A percentile compares a stretch with the other conserved stretches of the same genome.
These are phyloP conservation scores for Anhinga anhinga DNA, from an alignment of 2,113 vertebrate genomes.

Conservation along the genomic window DNA sequence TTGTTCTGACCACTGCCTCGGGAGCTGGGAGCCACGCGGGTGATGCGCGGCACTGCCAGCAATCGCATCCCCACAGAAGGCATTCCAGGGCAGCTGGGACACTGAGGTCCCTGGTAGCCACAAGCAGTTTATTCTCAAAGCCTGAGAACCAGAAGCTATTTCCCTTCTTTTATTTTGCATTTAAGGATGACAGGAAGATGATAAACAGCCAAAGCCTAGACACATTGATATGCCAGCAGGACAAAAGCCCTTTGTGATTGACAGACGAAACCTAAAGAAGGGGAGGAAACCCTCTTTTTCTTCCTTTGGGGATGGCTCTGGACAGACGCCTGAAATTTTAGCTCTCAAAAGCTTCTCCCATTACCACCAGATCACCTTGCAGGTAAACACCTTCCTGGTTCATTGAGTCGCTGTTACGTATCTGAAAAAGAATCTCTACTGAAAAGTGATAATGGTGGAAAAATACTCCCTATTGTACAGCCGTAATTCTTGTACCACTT, in stretches of 20 bases:
- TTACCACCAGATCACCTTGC: constrained; percentile 74
- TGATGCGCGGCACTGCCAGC: constrained; percentile 49
- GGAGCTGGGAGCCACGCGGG: constrained; percentile 66
- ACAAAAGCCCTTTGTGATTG: constrained; percentile 74
- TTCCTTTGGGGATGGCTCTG: constrained; percentile 56
- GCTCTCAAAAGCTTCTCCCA: constrained; percentile 77
- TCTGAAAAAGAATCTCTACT: constrained; percentile 65
- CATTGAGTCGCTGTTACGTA: constrained; percentile 59
- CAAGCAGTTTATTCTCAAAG: constrained; percentile 71
- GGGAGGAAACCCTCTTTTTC: constrained; percentile 50
- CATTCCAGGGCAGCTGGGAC: constrained; percentile 27
- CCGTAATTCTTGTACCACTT: constrained; percentile 45
- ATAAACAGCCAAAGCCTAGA: constrained; percentile 63
- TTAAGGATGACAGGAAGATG: constrained; percentile 74
- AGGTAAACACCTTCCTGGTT: constrained; percentile 73
- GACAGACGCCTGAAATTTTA: constrained; percentile 71
- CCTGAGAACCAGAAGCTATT: constrained; percentile 72
- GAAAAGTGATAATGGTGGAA: constrained; percentile 68
- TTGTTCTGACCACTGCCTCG: constrained; percentile 66
- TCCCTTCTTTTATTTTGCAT: constrained; percentile 55
- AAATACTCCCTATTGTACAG: constrained; percentile 52
- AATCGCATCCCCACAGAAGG: constrained; percentile 22
- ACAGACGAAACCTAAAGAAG: constrained; percentile 57
- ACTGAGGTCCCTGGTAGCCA: constrained; percentile 26
- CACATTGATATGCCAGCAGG: constrained; percentile 28